Evolutionary conservation across 2,797 vertebrate species (phyloP).

Genomic region (Carduelis carduelis): DNA sequence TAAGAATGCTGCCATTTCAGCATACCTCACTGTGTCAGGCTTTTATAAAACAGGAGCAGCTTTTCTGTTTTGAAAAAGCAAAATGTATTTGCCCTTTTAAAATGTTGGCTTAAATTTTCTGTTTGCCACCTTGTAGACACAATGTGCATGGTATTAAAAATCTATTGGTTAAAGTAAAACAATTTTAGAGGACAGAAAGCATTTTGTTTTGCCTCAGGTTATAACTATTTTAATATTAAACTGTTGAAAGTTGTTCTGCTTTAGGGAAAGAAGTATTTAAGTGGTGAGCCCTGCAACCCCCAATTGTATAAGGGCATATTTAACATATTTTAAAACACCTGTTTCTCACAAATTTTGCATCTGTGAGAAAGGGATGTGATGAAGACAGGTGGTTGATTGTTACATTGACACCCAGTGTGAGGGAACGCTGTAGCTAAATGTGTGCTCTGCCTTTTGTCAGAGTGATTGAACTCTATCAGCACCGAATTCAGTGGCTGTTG

Average conservation of each 20-base stretch:
- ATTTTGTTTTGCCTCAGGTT: background rate
- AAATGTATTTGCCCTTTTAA: background rate
- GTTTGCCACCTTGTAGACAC: background rate
- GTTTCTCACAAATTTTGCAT: background rate
- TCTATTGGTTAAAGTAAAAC: background rate
- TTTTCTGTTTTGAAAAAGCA: background rate
- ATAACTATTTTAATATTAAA: background rate
- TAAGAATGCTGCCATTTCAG: background rate
- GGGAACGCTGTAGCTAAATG: background rate
- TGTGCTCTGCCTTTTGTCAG: conserved; percentile 65
- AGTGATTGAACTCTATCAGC: conserved; percentile 68
- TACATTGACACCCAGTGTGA: background rate
- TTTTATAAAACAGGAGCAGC: background rate
- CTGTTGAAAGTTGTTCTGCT: background rate
- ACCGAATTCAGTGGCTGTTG: conserved; percentile 77
- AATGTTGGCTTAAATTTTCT: background rate
- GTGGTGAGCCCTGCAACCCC: background rate
- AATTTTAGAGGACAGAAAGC: background rate
- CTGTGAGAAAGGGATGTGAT: background rate
- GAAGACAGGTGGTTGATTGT: background rate
- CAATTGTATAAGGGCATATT: background rate
- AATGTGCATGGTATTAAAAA: background rate
- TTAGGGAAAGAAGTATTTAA: background rate
- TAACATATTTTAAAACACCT: background rate
- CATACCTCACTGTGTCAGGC: background rate